A percentile compares a stretch with the other conserved stretches of the same genome.
phyloP scores from a whole-genome alignment of 2,113 vertebrate genomes.

The Rousettus leschenaultii region DNA sequence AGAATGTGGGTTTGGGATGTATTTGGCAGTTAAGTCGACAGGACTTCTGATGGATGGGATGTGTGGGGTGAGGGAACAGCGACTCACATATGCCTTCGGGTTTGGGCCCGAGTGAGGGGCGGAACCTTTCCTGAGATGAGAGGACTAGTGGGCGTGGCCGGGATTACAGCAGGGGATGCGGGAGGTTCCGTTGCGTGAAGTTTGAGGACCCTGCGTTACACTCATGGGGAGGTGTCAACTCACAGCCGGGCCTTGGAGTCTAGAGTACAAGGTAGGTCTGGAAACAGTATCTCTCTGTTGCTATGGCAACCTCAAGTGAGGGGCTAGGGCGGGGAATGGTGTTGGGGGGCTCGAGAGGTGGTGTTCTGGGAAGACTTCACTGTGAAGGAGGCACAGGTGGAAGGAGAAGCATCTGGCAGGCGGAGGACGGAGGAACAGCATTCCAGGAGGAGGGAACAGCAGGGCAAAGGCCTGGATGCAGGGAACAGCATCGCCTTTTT shows the following conservation, averaged over 20 bases:
- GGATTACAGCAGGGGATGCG: background rate
- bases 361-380: background rate
- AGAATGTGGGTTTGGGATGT: background rate
- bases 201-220: background rate
- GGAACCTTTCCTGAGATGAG: background rate
- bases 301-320: background rate
- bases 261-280: background rate
- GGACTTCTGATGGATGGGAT: background rate
- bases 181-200: background rate
- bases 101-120: background rate
- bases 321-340: too few species aligned
- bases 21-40: background rate
- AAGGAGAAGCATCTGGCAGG: background rate
- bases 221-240: background rate
- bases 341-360: fast-evolving
- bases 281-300: background rate
- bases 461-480: too few species aligned
- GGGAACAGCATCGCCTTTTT: too few species aligned
- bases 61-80: background rate
- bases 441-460: background rate
- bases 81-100: background rate
- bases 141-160: background rate
- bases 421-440: fast-evolving
- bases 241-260: background rate
- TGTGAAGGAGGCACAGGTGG: background rate